Evolutionary conservation across 2,888 invertebrate species (phyloP), one percentile per base, ranked within the genome.

Genomic region (Drosophila pegasa): DNA sequence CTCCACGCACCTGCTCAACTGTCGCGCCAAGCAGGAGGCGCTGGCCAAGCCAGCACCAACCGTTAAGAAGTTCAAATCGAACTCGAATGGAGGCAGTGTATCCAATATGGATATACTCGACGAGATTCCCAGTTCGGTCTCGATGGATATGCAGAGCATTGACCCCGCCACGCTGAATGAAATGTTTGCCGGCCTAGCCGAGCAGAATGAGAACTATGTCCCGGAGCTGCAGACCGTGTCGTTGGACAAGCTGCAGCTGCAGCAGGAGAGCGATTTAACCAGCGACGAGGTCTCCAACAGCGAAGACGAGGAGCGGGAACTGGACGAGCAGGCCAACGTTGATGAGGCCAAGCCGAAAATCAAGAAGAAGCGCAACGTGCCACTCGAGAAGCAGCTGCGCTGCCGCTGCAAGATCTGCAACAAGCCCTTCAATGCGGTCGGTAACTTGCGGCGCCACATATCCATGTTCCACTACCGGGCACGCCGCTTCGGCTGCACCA

Each of bases 401-500:
- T 92, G 91, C 55, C 90, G 90, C 57, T 92, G 92, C 71, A 91
- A 92, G 62, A 91, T 92, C 43, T 92, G 92, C 65, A 80, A 90
- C 43, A 92, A 92, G 63, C 90, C 90, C 57, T 92, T 92, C 59
- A 91, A 90, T 71, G 92, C 91, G 0, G 70, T 92, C 0, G 91
- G 92, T 31, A 92, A 92, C 75, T 76, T 92, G 8, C 88, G 92
- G n/a, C 90, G 92, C 2, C 92, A 92, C 66, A 92, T 92, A 38
- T 92, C 92, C 3, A 92, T 92, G 92, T 92, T 92, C 47, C 92
- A 92, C 48, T 91, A 92, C 65, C 89, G 92, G 5, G 90, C 91
- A 1, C 94, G 95, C 82, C 94, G 96, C 29, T 97, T 95, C 89
- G 95, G 95, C 60, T 97, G 97, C 88, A 95, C 94, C 83, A 91